Base-by-base conservation (phyloP, 2,113 vertebrate species). In the Nibea albiflora region DNA sequence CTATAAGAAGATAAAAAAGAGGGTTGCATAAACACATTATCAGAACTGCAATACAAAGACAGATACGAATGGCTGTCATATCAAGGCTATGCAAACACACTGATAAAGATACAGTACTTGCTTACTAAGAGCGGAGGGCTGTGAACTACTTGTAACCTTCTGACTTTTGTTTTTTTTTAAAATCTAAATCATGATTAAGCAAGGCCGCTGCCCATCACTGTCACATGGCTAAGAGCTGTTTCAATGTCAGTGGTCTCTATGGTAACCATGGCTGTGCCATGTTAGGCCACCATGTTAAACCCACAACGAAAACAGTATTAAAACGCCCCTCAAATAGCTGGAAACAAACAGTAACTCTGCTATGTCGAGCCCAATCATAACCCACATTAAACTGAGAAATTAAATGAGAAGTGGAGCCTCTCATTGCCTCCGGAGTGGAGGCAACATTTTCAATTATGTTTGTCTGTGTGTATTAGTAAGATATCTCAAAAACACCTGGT, bases 201-300 rank as follows among this genome's bases (percentile, higher is more conserved):
- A 49, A 93, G 92, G 91, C 84, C 83, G 42, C 57, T 54, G 73
- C 76, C 73, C 20, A 28, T 88, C 88, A 63, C 54, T 4, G 83
- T 90, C 86, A 74, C 78, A 50, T 76, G 81, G 85, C 73, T 89
- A 77, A 74, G 64, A 76, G 65, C 46, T 54, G 22, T 49, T 83
- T 80, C 63, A 80, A 89, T 85, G 88, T 72, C 81, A 76, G 49
- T 26, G 50, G 62, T 77, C 70, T 68, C 88, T 71, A 84, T 69
- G 66, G 87, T 66, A 76, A 89, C 76, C 71, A 61, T 82, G 72
- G 64, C 72, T 77, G 64, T 58, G 63, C 35, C 66, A 58, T 47
- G 80, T 31, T 66, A 67, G 61, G 49, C 28, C 35, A 68, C n/a
- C 3, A 19, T 67, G 58, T 44, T 72, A 22, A 80, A 80, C 28